Conservation (phyloP, 2,113 vertebrate genomes). For the Dromaius novaehollandiae region DNA sequence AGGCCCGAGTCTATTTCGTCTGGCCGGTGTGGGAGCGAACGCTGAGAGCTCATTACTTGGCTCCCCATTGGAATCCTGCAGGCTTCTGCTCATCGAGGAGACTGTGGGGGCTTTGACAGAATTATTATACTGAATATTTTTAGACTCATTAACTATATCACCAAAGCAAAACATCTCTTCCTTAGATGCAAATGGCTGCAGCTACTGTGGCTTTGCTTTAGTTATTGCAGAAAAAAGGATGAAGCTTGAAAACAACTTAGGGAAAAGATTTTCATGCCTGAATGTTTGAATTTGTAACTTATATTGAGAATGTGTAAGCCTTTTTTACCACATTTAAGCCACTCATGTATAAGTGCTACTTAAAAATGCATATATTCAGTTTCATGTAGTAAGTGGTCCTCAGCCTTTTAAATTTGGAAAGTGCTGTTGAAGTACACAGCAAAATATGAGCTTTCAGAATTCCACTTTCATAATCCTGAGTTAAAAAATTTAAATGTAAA, state of each 20-base stretch:
- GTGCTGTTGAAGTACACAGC: neutral
- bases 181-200: constrained; percentile 86
- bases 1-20: constrained; percentile 85
- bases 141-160: constrained; percentile 93
- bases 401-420: constrained; percentile 39
- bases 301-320: constrained; percentile 46
- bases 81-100: constrained; percentile 87
- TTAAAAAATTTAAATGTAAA: constrained; percentile 48
- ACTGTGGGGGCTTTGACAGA: constrained; percentile 91
- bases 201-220: constrained; percentile 86
- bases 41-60: constrained; percentile 91
- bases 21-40: constrained; percentile 86
- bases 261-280: constrained; percentile 79
- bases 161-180: constrained; percentile 90
- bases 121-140: constrained; percentile 94
- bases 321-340: constrained; percentile 69
- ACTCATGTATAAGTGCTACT: constrained; percentile 62
- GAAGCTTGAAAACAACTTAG: constrained; percentile 83
- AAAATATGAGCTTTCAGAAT: constrained; percentile 34
- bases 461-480: neutral
- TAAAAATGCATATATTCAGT: constrained; percentile 67
- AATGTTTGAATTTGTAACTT: constrained; percentile 79
- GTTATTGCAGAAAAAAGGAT: constrained; percentile 84
- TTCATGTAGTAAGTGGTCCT: constrained; percentile 34
- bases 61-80: constrained; percentile 90